phyloP scores from a whole-genome alignment of 2,113 vertebrate species.

The Albula glossodonta region DNA sequence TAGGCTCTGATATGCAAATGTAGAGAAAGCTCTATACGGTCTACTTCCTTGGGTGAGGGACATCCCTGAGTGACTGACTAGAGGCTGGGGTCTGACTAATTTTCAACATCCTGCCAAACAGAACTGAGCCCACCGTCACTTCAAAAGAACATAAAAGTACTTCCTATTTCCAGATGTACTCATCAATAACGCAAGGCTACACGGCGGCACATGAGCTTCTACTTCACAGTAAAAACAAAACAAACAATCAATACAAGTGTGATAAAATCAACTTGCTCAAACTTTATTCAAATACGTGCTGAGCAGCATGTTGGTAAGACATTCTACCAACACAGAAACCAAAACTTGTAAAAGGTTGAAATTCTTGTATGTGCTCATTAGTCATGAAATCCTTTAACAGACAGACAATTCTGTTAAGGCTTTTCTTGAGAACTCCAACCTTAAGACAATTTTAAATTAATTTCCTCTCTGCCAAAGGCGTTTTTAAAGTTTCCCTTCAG shows the following conservation, averaged over 20 bases:
- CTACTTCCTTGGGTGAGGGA: not conserved
- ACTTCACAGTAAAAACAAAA: not conserved
- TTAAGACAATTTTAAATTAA: not conserved
- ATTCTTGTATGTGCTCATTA: not conserved
- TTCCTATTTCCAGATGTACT: not conserved
- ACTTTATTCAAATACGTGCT: not conserved
- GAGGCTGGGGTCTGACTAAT: not conserved
- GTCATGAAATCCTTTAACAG: not conserved
- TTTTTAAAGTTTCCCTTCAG: not conserved
- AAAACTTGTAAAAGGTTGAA: not conserved
- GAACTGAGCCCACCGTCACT: not conserved
- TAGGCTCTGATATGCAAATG: not conserved
- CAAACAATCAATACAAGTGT: not conserved
- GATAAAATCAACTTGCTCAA: not conserved
- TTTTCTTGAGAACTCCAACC: not conserved
- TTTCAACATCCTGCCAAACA: not conserved
- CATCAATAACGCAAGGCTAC: conserved; percentile 10
- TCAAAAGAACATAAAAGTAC: not conserved
- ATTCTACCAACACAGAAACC: not conserved
- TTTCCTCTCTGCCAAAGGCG: not conserved
- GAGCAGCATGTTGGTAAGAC: not conserved
- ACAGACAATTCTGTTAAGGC: not conserved
- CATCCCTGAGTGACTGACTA: not conserved
- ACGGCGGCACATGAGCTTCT: not conserved
- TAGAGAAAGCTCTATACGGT: not conserved